Percentiles rank a stretch among this genome's conserved stretches.
Evolutionary conservation across 2,113 vertebrate genomes (phyloP).

Genomic region (Tylochromis polylepis): DNA sequence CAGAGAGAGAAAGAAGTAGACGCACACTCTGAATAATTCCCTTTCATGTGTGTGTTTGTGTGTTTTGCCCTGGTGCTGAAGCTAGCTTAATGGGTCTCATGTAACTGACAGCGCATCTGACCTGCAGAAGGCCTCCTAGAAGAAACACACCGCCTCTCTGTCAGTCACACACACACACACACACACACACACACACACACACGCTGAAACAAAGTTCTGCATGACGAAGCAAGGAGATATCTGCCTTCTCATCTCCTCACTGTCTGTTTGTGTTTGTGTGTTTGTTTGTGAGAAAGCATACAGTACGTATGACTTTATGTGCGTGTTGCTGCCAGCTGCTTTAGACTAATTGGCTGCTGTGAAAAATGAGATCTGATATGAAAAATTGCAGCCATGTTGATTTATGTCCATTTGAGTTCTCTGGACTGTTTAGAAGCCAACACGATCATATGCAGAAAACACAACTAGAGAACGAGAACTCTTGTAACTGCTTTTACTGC

Average conservation of each 20-base stretch:
- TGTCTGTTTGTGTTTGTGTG: neutral
- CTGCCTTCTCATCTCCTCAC: neutral
- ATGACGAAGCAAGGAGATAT: slow-evolving; percentile 23
- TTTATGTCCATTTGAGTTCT: slow-evolving; percentile 19
- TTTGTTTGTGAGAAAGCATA: neutral
- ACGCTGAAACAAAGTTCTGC: neutral
- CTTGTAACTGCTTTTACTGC: neutral
- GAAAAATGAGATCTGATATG: neutral
- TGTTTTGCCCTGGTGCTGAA: slow-evolving; percentile 4
- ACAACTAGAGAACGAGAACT: neutral
- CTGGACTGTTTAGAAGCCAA: neutral
- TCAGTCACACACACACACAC: neutral
- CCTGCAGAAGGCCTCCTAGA: neutral
- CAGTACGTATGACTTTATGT: neutral
- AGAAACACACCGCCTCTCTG: neutral
- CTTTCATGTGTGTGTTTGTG: slow-evolving; percentile 55
- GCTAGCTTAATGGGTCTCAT: neutral
- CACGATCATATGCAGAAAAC: neutral
- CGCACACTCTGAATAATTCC: slow-evolving; percentile 64
- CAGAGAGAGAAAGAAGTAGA: neutral
- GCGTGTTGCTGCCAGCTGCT: slow-evolving; percentile 11
- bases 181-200: neutral
- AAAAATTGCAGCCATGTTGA: slow-evolving; percentile 7
- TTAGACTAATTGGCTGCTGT: neutral
- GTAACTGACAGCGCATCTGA: slow-evolving; percentile 11